Evolutionary conservation across 1,140 invertebrate species (phyloP), one percentile per base, ranked within the genome.

Genomic region (Drosophila saltans): DNA sequence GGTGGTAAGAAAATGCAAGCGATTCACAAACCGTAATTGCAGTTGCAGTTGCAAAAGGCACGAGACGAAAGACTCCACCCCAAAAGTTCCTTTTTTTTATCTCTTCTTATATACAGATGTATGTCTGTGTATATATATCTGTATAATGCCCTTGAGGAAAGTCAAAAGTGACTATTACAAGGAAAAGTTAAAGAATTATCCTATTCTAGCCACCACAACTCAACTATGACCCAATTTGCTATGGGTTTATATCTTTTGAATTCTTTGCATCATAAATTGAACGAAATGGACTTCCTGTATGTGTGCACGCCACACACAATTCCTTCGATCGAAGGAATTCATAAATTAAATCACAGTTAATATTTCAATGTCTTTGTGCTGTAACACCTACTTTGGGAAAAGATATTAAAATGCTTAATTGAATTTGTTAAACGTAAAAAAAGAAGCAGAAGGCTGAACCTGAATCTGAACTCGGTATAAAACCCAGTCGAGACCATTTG

Each of bases 331-430:
- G 24, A 52, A 48, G 70, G 67, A 89, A 89, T 89, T 89, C 84
- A 89, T 90, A 90, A 90, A 89, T 89, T 90, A 85, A 90, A 90
- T 85, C 85, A 85, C 45, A 90, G 85, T 90, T 90, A 90, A 90
- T 90, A 90, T 90, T 90, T 90, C 85, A 90, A 72, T 90, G 85
- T 90, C 85, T 52, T 52, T 72, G 73, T 68, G 64, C 61, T 75
- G 78, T 66, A 84, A 89, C 84, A 84, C 84, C 84, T 81, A 82
- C 85, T 75, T 81, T 63, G 33, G 61, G 80, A 78, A 66, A 82
- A 82, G 75, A 89, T 89, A 89, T 89, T 89, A 89, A 89, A 89
- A 89, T 89, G 85, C 84, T 89, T 89, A 89, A 89, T 89, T 89
- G 84, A 89, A 89, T 89, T 89, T 89, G 84, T 89, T 89, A 89